Evolutionary conservation across 1,140 invertebrate species (phyloP).

Genomic region (Lepidostoma basale): DNA sequence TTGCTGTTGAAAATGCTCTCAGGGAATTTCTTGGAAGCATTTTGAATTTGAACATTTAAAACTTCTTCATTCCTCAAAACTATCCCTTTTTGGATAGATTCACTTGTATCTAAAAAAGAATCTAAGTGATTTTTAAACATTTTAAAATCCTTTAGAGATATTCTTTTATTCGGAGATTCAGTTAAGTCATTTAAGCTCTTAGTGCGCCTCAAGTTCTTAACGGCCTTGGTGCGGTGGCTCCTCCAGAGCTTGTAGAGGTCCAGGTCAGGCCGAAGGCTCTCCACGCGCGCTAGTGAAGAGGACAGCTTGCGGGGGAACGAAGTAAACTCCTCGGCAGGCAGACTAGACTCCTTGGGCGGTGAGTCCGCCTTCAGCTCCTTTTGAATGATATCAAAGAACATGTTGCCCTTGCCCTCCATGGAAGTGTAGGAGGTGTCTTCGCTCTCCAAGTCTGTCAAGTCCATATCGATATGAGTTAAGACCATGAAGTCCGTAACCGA

Average conservation of each 20-base stretch:
- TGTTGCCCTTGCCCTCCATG: constrained; percentile 28
- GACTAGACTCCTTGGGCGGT: constrained; percentile 37
- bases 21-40: neutral
- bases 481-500: constrained; percentile 77
- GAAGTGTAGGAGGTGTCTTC: constrained; percentile 58
- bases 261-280: constrained; percentile 30
- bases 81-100: neutral
- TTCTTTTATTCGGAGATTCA: constrained; percentile 16
- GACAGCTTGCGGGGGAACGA: constrained; percentile 31
- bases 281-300: constrained; percentile 8
- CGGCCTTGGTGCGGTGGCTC: constrained; percentile 18
- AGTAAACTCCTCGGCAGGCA: constrained; percentile 36
- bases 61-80: neutral
- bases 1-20: neutral
- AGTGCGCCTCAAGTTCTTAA: constrained; percentile 36
- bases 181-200: constrained; percentile 34
- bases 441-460: constrained; percentile 67
- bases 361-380: constrained; percentile 32
- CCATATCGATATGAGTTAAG: constrained; percentile 72
- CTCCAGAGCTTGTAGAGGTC: constrained; percentile 40
- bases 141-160: constrained; percentile 32
- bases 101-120: constrained; percentile 40
- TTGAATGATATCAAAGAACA: constrained; percentile 25
- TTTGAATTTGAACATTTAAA: neutral
- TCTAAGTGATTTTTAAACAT: constrained; percentile 34